Base-by-base conservation (phyloP, 2,797 vertebrate species). In the Anguilla marmorata region DNA sequence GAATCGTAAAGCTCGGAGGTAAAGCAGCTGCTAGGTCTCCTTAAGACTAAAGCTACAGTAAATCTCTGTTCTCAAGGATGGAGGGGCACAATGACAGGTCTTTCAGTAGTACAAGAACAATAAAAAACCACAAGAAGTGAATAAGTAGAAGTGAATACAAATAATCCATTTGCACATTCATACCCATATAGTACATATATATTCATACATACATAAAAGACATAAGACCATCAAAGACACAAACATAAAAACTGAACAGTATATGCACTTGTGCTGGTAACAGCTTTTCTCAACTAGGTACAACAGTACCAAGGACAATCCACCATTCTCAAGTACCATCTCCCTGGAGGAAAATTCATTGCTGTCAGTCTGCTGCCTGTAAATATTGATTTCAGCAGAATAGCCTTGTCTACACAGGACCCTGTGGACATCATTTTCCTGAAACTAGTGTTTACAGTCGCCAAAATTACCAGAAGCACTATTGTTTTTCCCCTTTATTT, bases 311-410 rank as follows among this genome's bases (percentile, higher is more conserved):
- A 76, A 76, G 2, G 21, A 82, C 79, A 50, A 50, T 82, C 41
- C 45, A 48, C 79, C 33, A 79, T 21, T 33, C 79, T 41, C 79
- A 50, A 48, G 79, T n/a, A 82, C 79, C 41, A 24, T 82, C 41
- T 82, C 79, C 79, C 45, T 82, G 79, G 24, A 82, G 79, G 45
- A 33, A 50, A 82, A 82, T 82, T 48, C 45, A 50, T 82, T 50
- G 19, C 45, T 50, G 45, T 50, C 79, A 9, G 45, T 82, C 79
- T 48, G 79, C 41, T 82, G 45, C 79, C 27, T 19, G 79, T 48
- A 82, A 82, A 82, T 82, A 82, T 82, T 82, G 79, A 82, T 82
- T 50, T 48, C 41, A 82, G 24, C 45, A 48, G 21, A 16, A 82
- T 24, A 6, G 79, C 79, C 79, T 82, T 82, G 79, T 82, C 79